Evolutionary conservation across 1,140 invertebrate genomes (phyloP), one percentile per base, ranked within the genome.

Genomic region (Diorhabda elongata): DNA sequence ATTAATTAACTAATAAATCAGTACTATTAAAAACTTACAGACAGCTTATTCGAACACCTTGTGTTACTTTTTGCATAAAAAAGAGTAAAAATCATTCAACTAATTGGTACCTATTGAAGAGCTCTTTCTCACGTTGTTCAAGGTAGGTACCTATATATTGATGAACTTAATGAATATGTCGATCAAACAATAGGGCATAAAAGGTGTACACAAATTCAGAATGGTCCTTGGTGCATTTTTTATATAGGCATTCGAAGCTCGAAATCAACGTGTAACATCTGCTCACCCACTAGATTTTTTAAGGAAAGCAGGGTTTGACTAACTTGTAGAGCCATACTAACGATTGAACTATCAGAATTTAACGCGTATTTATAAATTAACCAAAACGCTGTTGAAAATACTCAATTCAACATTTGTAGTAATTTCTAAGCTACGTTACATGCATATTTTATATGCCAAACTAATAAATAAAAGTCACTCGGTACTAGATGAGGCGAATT

Each of bases 201-300:
- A 64, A 64, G 63, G 63, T 64, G 63, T 56, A 57, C 63, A 6
- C 47, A 44, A 57, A 64, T 52, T 64, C 42, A 44, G 41, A 41
- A 56, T 52, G 47, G 63, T 44, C 56, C 63, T 57, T 64, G 43
- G 63, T 45, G n/a, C 58, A 11, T 64, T 64, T 64, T 63, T 63
- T 57, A 7, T 60, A 60, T 26, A 57, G 43, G 47, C 61, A 44
- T 11, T 41, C 61, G 42, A 26, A 26, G n/a, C 11, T 45, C 44
- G 63, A 64, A 64, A 64, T 64, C 63, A 64, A 64, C 63, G 52
- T 64, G 11, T 58, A 71, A 71, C 69, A 71, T 71, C 69, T 71
- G 69, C 69, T 63, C 61, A 63, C 69, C 69, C 66, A 71, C 66
- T 45, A 56, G 66, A 58, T 64, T 64, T 52, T 60, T 47, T 64